A percentile compares a stretch with the other conserved stretches of the same genome.
phyloP scores from a whole-genome alignment of 1,140 invertebrate species.

The Chrysopa pallens region DNA sequence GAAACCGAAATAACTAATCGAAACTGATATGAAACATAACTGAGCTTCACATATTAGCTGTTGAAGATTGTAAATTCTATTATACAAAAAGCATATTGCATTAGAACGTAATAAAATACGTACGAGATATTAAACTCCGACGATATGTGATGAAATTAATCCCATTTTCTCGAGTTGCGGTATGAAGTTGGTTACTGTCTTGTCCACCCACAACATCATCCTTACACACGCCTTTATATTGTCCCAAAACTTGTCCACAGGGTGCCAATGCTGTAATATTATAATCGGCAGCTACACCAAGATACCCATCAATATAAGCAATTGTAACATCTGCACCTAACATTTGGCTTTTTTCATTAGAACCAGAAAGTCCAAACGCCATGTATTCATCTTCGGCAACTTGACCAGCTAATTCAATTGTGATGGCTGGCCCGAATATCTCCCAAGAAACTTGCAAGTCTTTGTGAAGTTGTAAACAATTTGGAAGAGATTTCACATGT shows the following conservation, averaged over 20 bases:
- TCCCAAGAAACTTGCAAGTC: conserved; percentile 76
- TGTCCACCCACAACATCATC: conserved; percentile 58
- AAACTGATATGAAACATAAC: no score
- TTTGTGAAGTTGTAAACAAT: conserved; percentile 71
- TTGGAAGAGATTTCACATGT: conserved; percentile 33
- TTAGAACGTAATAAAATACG: conserved; percentile 15
- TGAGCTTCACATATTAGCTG: no score
- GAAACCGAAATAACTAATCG: no score
- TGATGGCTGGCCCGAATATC: conserved; percentile 75
- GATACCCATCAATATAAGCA: conserved; percentile 49
- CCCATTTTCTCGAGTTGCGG: conserved; percentile 46
- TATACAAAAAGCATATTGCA: no score
- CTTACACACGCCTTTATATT: conserved; percentile 70
- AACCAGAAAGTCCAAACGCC: conserved; percentile 73
- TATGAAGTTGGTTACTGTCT: conserved; percentile 60
- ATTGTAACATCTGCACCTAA: conserved; percentile 69
- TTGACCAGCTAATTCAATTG: conserved; percentile 69
- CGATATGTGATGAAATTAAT: conserved; percentile 65
- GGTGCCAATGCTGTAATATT: conserved; percentile 70
- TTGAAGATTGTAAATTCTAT: no score
- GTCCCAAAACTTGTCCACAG: conserved; percentile 67
- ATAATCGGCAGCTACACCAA: conserved; percentile 62
- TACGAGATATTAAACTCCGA: conserved; percentile 50
- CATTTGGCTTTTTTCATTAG: conserved; percentile 52
- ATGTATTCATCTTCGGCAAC: conserved; percentile 62